A percentile compares a stretch with the other conserved stretches of the same genome.
phyloP scores from a whole-genome alignment of 2,113 vertebrate species.

The Ancistrus triradiatus region DNA sequence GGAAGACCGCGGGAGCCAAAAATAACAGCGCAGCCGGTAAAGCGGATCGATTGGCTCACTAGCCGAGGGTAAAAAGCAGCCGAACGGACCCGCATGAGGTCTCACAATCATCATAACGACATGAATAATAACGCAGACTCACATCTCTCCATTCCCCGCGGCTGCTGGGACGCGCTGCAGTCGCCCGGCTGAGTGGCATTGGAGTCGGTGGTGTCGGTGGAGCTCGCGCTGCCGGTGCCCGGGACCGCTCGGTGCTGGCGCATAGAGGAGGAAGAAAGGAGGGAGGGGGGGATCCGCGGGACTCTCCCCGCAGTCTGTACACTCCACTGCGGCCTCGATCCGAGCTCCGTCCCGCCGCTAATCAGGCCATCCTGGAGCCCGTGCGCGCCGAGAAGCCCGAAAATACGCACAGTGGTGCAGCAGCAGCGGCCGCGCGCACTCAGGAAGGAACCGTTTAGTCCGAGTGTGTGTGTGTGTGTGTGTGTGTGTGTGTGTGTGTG shows the following conservation, averaged over 20 bases:
- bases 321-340: slow-evolving; percentile 3
- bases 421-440: neutral
- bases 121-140: slow-evolving; percentile 51
- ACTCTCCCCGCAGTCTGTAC: neutral
- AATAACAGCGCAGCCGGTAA: slow-evolving; percentile 19
- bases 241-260: slow-evolving; percentile 56
- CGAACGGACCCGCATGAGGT: neutral
- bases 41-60: neutral
- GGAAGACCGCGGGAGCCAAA: slow-evolving; percentile 1
- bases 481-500: neutral
- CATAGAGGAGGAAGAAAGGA: slow-evolving; percentile 11
- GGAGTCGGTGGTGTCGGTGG: slow-evolving; percentile 71
- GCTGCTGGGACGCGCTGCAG: slow-evolving; percentile 70
- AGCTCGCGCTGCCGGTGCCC: slow-evolving; percentile 69
- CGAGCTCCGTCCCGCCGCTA: neutral
- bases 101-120: neutral
- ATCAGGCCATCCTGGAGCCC: slow-evolving; percentile 2
- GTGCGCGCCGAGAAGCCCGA: neutral
- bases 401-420: neutral
- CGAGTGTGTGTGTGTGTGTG: neutral
- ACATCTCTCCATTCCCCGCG: slow-evolving; percentile 80
- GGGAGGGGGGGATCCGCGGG: neutral
- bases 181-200: slow-evolving; percentile 82
- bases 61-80: neutral
- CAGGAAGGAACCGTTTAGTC: slow-evolving; percentile 9